These are phyloP conservation scores for Druceiella hillmani DNA, from an alignment of 2,888 invertebrate species.

Conservation along the genomic window DNA sequence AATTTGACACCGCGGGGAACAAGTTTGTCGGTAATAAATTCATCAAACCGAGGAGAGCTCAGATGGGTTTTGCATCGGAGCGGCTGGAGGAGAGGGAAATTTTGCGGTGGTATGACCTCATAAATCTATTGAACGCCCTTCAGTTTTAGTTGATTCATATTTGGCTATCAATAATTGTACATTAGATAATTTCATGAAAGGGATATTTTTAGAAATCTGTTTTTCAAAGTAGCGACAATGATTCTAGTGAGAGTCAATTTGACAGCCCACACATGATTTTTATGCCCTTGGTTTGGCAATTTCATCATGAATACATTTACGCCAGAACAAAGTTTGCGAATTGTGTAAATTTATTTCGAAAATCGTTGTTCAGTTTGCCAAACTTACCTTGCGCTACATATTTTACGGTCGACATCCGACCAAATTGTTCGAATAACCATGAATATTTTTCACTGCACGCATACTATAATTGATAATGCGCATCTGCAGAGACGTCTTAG, in stretches of 20 bases:
- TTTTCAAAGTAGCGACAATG: slow-evolving; percentile 14
- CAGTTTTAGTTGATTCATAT: too few relatives aligned
- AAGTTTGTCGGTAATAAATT: too few relatives aligned
- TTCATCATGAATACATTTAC: slow-evolving; percentile 21
- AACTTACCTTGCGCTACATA: slow-evolving; percentile 19
- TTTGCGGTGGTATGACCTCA: too few relatives aligned
- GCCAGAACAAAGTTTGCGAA: slow-evolving; percentile 20
- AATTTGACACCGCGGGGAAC: too few relatives aligned
- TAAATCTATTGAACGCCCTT: too few relatives aligned
- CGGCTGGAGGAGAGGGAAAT: too few relatives aligned
- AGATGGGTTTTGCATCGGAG: too few relatives aligned
- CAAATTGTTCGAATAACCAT: slow-evolving; percentile 20
- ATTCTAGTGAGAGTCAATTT: slow-evolving; percentile 17
- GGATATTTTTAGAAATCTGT: slow-evolving; percentile 13
- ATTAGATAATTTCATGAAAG: slow-evolving; percentile 6
- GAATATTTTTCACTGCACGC: too few relatives aligned
- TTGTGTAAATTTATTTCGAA: slow-evolving; percentile 21
- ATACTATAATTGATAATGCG: slow-evolving; percentile 20
- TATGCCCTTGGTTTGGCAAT: slow-evolving; percentile 17
- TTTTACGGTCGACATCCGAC: slow-evolving; percentile 21
- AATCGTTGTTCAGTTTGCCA: slow-evolving; percentile 15
- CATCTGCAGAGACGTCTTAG: slow-evolving; percentile 19
- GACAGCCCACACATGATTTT: slow-evolving; percentile 18
- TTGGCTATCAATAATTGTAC: too few relatives aligned
- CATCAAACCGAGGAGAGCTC: too few relatives aligned